Conservation (phyloP, 2,113 vertebrate species). For the Actenoides hombroni region DNA sequence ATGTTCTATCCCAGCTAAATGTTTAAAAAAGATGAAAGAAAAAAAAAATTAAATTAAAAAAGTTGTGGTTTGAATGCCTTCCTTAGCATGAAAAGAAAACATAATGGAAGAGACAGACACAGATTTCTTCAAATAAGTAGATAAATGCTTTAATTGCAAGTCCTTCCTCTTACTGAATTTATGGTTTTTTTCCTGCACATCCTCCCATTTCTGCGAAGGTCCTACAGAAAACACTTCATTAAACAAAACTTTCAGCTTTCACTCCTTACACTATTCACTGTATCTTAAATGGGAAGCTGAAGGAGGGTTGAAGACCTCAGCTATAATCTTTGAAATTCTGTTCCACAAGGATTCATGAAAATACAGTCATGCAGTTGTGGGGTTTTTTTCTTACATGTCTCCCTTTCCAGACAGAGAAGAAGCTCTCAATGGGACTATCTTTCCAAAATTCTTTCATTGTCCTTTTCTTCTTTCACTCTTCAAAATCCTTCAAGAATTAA, state of each 20-base stretch:
- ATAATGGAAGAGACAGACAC: background rate
- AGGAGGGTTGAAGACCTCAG: background rate
- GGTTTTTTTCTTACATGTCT: accelerated
- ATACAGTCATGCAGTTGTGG: background rate
- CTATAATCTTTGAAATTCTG: background rate
- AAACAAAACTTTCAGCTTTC: background rate
- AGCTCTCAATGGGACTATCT: background rate
- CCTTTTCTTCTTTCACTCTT: background rate
- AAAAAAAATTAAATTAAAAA: background rate
- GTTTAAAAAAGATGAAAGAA: background rate
- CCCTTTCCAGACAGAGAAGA: background rate
- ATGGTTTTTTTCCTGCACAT: background rate
- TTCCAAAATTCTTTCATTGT: background rate
- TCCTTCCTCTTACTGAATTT: background rate
- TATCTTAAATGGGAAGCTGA: background rate
- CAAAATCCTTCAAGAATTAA: background rate
- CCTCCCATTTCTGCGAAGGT: background rate
- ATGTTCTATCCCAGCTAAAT: background rate
- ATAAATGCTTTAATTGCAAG: background rate
- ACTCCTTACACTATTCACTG: background rate
- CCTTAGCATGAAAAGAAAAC: background rate
- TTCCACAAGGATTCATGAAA: background rate
- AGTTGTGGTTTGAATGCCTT: background rate
- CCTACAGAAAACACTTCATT: background rate
- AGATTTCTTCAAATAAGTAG: background rate